Base-by-base conservation (phyloP, 2,888 invertebrate genomes). In the Pseudococcus jackbeardsleyi region DNA sequence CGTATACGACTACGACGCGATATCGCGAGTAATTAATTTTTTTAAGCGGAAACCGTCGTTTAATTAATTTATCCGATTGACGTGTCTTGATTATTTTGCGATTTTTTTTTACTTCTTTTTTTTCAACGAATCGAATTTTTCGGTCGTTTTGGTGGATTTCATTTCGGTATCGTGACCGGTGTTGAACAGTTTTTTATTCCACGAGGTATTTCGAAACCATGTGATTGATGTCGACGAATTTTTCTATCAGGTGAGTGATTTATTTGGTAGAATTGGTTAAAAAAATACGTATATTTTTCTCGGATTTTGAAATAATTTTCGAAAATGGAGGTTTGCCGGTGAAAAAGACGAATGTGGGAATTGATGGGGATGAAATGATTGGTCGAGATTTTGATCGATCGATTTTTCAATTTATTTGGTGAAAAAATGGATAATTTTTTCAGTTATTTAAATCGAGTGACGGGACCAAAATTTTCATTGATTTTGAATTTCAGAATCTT, bases 11-110 rank as follows among this genome's bases (percentile, higher is more conserved):
- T 39, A 79, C 79, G 79, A 22, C 84, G 59, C 59, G 50, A 85
- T 48, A 33, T 85, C 59, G 84, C 39, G 84, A 15, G 85, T 42
- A 85, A 59, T 85, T 85, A 42, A 59, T 85, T 84, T 50, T 50
- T 33, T 46, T 12, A n/a, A 54, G 50, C 54, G 54, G 54, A 54
- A 7, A 42, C 59, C 59, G n/a, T 8, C 42, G 85, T 84, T 84
- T 64, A 64, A 64, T 64, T 64, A 64, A 64, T 64, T 64, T 64
- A 64, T 19, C 64, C 59, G 59, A 59, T 59, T 59, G 59, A 64
- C 64, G 64, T 7, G 8, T 64, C 64, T 19, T 64, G 64, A 64
- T 59, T 59, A 59, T 59, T 59, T 59, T 59, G 22, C 26, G 8
- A 17, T 68, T 68, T 26, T 68, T 68, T 68, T 26, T 9, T 42